These are phyloP conservation scores for Leptestheria dahalacensis DNA, from an alignment of 1,140 invertebrate species.

Conservation along the genomic window DNA sequence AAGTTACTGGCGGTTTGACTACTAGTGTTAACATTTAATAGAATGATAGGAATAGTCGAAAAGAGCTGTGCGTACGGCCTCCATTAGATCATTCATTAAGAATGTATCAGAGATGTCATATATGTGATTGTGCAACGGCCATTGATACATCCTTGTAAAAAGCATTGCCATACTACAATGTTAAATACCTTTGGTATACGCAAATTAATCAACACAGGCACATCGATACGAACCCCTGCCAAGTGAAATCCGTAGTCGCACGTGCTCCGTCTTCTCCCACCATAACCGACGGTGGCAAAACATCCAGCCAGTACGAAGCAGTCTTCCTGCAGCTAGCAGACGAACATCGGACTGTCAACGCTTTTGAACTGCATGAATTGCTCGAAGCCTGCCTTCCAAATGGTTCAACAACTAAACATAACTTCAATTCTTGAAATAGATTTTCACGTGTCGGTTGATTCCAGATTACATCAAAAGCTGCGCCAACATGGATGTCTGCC, in stretches of 20 bases:
- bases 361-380: conserved; percentile 80
- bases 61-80: too few species aligned
- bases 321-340: conserved; percentile 80
- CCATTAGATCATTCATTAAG: too few species aligned
- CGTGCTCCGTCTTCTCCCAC: conserved; percentile 36
- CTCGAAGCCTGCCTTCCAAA: conserved; percentile 82
- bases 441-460: conserved; percentile 5
- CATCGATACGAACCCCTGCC: neutral
- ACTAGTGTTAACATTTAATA: too few species aligned
- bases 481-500: conserved; percentile 77
- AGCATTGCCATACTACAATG: too few species aligned
- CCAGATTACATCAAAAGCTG: conserved; percentile 84
- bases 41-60: too few species aligned
- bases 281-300: conserved; percentile 49
- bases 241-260: conserved; percentile 16
- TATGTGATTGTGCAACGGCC: too few species aligned
- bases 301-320: conserved; percentile 71
- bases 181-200: too few species aligned
- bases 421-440: neutral
- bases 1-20: too few species aligned
- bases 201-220: too few species aligned
- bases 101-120: too few species aligned
- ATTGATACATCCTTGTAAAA: too few species aligned
- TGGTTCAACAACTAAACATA: conserved; percentile 33
- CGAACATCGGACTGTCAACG: conserved; percentile 69